These are phyloP conservation scores for Hapalemur alaotrensis DNA, from an alignment of 2,797 vertebrate species.

Conservation along the genomic window DNA sequence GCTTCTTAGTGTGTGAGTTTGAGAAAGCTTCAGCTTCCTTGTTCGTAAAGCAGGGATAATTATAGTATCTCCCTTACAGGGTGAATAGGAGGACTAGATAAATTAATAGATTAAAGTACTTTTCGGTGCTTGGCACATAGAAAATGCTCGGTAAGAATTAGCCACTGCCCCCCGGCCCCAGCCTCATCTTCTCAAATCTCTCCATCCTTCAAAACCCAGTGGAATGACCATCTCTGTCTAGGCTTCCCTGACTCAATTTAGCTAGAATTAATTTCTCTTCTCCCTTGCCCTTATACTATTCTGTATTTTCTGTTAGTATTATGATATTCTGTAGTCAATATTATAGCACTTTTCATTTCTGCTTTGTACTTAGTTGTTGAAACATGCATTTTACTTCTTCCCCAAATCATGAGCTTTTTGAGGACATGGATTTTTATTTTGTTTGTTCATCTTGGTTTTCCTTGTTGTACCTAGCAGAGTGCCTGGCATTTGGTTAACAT, in stretches of 20 bases:
- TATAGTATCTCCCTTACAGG: background rate
- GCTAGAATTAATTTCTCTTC: background rate
- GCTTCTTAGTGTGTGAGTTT: background rate
- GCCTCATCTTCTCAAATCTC: background rate
- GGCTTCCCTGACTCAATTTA: background rate
- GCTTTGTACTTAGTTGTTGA: background rate
- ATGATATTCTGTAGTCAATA: background rate
- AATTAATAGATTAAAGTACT: background rate
- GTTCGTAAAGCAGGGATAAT: background rate
- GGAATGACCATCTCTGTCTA: background rate
- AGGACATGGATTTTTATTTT: background rate
- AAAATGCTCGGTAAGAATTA: background rate
- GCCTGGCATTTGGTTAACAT: background rate
- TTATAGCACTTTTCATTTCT: background rate
- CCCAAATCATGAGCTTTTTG: background rate
- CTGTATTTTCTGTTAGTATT: background rate
- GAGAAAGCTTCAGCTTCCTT: background rate
- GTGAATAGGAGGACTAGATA: background rate
- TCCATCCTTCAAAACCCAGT: background rate
- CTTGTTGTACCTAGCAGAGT: background rate
- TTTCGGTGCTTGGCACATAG: background rate
- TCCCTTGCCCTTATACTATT: background rate
- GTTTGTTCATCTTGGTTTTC: background rate
- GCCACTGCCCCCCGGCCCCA: too few species aligned
- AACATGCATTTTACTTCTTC: background rate